These are phyloP conservation scores for Promerops cafer DNA, from an alignment of 2,113 vertebrate genomes.

Conservation along the genomic window DNA sequence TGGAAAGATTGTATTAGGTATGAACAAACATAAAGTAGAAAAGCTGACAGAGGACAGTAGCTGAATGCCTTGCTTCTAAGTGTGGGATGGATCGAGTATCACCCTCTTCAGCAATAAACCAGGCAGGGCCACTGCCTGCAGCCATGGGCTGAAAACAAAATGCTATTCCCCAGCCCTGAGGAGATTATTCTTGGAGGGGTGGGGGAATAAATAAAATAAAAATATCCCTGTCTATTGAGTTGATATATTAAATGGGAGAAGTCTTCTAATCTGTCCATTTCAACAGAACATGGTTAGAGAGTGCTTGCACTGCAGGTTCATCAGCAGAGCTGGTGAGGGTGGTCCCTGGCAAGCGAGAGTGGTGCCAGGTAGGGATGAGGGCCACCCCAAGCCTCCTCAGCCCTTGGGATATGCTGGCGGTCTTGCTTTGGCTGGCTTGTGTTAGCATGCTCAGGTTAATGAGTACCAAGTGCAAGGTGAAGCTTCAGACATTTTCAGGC, in stretches of 20 bases:
- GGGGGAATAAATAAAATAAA: background rate
- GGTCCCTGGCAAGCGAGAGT: too few relatives aligned
- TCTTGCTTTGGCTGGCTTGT: background rate
- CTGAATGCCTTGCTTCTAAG: background rate
- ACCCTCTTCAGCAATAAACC: background rate
- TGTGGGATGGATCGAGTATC: background rate
- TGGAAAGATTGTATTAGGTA: background rate
- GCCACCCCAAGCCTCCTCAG: background rate
- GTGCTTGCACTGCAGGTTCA: accelerated
- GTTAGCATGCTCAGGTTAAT: too few relatives aligned
- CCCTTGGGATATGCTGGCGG: accelerated
- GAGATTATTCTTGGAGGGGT: background rate
- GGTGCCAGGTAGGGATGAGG: background rate
- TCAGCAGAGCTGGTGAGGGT: background rate
- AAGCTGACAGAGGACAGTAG: background rate
- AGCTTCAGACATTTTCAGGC: background rate
- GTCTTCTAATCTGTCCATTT: background rate
- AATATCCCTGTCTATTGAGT: background rate
- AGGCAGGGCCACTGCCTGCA: accelerated
- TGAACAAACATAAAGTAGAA: background rate
- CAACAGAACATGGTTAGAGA: background rate
- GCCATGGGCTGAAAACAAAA: background rate
- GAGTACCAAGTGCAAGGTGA: background rate
- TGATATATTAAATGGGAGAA: background rate
- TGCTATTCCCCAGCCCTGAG: background rate